Base-by-base conservation (phyloP, 2,888 invertebrate genomes). In the Trissoscelio sp. region DNA sequence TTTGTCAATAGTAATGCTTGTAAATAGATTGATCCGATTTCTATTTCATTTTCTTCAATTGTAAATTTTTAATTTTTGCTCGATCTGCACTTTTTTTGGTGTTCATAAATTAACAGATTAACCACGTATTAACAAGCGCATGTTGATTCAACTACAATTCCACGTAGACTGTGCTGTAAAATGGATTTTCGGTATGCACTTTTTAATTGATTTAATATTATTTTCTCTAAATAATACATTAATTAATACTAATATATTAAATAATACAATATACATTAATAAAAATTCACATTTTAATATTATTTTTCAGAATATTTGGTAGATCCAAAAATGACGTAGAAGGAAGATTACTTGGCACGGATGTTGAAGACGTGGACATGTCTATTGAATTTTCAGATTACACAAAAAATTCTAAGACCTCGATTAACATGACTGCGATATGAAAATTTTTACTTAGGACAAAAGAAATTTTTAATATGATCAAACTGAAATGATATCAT, bases 291-390 rank as follows among this genome's bases (percentile, higher is more conserved):
- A n/a, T n/a, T n/a, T n/a, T n/a, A n/a, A n/a, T n/a, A n/a, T n/a
- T 5, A 16, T 34, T 58, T 84, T 83, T 16, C 88, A 92, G 92
- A 84, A 88, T 92, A 69, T 90, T 92, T 84, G 91, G 91, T 60
- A 89, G 90, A 84, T 88, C 90, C 37, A 92, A 91, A 83, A 88
- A 89, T 39, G 91, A 91, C 5, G 89, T 91, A 14, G 92, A 92
- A 69, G 90, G 92, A 67, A 88, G 91, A 39, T 87, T 92, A 16
- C 88, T 90, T 9, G 88, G 88, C 3, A 90, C 91, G 28, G 89
- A 92, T 28, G 88, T 90, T 7, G 92, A 92, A 44, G 92, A 92
- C 60, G 83, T 88, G 31, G 89, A 90, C 39, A 86, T 92, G 53
- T 86, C 87, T 9, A 88, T 91, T 22, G 89, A 90, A 82, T 89